These are phyloP conservation scores for Drosophila pseudotalamancana DNA, from an alignment of 2,888 invertebrate species.

Conservation along the genomic window DNA sequence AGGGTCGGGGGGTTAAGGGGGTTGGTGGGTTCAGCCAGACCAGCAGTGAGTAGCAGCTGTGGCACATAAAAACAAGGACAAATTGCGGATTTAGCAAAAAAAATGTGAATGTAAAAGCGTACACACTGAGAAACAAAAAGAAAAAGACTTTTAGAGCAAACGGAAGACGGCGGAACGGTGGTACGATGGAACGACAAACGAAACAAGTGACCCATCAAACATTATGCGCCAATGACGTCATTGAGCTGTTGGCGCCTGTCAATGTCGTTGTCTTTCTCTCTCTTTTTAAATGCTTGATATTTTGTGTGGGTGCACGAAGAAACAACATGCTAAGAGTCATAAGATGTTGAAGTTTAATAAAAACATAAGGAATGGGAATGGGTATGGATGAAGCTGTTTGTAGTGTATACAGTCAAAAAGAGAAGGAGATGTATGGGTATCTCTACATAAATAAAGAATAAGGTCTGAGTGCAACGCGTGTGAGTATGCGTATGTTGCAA, in stretches of 20 bases:
- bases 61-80: constrained; percentile 72
- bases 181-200: constrained; percentile 25
- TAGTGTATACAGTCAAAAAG: neutral
- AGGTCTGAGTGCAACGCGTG: neutral
- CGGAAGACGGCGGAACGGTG: constrained; percentile 1
- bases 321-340: constrained; percentile 18
- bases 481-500: constrained; percentile 8
- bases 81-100: constrained; percentile 67
- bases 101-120: constrained; percentile 53
- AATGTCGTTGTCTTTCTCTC: constrained; percentile 24
- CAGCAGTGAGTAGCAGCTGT: constrained; percentile 52
- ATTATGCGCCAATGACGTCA: constrained; percentile 63
- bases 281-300: constrained; percentile 14
- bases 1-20: constrained; percentile 3
- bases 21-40: constrained; percentile 22
- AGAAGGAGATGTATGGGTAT: neutral
- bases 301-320: constrained; percentile 44
- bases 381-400: neutral
- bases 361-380: constrained; percentile 17
- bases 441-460: neutral
- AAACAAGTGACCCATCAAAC: constrained; percentile 67
- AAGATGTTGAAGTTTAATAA: constrained; percentile 40
- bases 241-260: constrained; percentile 66
- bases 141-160: constrained; percentile 24
- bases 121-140: constrained; percentile 34